phyloP scores from a whole-genome alignment of 2,113 vertebrate species.

The Halcyon malimbica region DNA sequence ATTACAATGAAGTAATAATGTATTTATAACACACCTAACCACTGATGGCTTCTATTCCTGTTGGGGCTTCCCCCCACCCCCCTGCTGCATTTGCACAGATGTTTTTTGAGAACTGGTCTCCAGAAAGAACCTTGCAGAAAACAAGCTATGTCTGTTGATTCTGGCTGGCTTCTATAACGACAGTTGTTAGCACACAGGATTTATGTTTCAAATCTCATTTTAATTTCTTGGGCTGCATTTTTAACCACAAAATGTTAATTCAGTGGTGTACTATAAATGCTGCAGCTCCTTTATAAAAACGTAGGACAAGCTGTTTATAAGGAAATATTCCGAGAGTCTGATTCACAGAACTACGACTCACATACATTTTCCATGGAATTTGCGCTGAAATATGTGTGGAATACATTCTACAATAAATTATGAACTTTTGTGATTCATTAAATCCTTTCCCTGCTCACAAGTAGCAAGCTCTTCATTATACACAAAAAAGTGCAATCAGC shows the following conservation, averaged over 20 bases:
- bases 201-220: constrained; percentile 85
- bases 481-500: constrained; percentile 27
- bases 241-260: constrained; percentile 80
- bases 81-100: constrained; percentile 70
- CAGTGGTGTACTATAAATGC: constrained; percentile 67
- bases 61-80: neutral
- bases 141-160: constrained; percentile 81
- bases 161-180: constrained; percentile 75
- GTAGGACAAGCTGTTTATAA: constrained; percentile 70
- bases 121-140: constrained; percentile 77
- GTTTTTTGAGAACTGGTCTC: constrained; percentile 74
- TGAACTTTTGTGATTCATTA: constrained; percentile 69
- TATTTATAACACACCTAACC: constrained; percentile 83
- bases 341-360: constrained; percentile 66
- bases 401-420: constrained; percentile 66
- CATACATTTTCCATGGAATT: constrained; percentile 72
- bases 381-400: constrained; percentile 64
- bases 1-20: constrained; percentile 82
- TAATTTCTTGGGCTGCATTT: constrained; percentile 78
- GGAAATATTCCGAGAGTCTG: constrained; percentile 68
- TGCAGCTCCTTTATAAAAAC: constrained; percentile 65
- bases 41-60: constrained; percentile 76
- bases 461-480: constrained; percentile 45
- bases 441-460: constrained; percentile 22
- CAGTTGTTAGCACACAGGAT: constrained; percentile 80